Evolutionary conservation across 2,888 invertebrate genomes (phyloP).

Genomic region (Tineola bisselliella): DNA sequence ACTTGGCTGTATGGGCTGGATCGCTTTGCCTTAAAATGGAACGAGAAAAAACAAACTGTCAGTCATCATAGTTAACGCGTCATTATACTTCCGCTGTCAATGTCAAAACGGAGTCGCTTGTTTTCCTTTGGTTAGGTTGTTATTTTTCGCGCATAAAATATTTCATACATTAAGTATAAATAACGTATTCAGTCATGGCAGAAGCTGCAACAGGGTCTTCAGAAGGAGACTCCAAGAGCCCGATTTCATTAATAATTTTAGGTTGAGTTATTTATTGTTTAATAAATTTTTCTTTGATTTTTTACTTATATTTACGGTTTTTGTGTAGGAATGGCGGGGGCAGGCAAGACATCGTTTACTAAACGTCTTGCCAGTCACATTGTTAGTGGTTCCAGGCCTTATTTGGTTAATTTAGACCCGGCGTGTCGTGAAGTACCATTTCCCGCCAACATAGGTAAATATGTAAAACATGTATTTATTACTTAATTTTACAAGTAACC

Average conservation of each 20-base stretch:
- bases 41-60: too few species aligned
- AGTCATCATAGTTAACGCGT: too few species aligned
- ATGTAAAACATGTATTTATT: too few species aligned
- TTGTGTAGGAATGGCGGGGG: slow-evolving; percentile 92
- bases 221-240: slow-evolving; percentile 42
- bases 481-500: too few species aligned
- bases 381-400: slow-evolving; percentile 76
- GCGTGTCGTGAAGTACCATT: slow-evolving; percentile 93
- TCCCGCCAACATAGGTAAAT: slow-evolving; percentile 88
- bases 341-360: slow-evolving; percentile 97
- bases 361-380: slow-evolving; percentile 79
- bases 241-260: slow-evolving; percentile 70
- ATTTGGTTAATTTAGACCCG: slow-evolving; percentile 93
- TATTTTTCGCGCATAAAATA: too few species aligned
- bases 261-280: slow-evolving; percentile 35
- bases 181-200: not conserved
- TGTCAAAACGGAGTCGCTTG: too few species aligned
- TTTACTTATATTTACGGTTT: not conserved
- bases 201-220: slow-evolving; percentile 14
- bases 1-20: too few species aligned
- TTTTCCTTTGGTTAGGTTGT: too few species aligned
- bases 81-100: too few species aligned
- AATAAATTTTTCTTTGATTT: not conserved
- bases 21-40: too few species aligned
- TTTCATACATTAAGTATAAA: too few species aligned